Percentiles rank a stretch among this genome's conserved stretches.
Conservation (phyloP, 2,888 invertebrate species). For the Perizoma affinitatum region DNA sequence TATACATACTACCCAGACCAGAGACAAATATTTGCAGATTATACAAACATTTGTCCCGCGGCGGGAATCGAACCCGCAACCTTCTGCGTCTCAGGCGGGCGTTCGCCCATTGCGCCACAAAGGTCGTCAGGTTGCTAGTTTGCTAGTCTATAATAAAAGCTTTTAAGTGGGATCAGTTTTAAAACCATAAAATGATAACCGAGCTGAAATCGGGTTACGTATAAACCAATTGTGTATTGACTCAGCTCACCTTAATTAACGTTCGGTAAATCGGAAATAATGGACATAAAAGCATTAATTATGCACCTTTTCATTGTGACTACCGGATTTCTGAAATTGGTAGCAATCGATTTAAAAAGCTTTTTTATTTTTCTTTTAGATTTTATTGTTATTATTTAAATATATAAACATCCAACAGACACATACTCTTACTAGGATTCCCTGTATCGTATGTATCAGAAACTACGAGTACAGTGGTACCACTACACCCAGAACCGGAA, state of each 20-base stretch:
- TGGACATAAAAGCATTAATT: constrained; percentile 11
- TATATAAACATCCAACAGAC: too few relatives aligned
- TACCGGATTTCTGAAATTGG: constrained; percentile 15
- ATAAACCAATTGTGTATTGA: constrained; percentile 25
- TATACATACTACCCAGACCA: too few relatives aligned
- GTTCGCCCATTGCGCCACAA: too few relatives aligned
- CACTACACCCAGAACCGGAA: too few relatives aligned
- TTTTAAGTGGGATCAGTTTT: background rate
- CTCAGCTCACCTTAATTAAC: constrained; percentile 26
- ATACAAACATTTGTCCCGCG: too few relatives aligned
- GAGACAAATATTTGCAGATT: too few relatives aligned
- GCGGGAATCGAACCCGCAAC: too few relatives aligned
- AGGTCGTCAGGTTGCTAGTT: too few relatives aligned
- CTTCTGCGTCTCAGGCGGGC: too few relatives aligned
- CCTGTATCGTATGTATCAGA: too few relatives aligned
- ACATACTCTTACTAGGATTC: too few relatives aligned
- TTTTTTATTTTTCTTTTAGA: background rate
- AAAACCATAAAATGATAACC: constrained; percentile 1
- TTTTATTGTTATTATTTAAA: background rate
- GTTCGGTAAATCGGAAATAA: constrained; percentile 25
- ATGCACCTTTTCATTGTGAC: constrained; percentile 9
- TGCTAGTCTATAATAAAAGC: background rate
- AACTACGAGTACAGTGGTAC: too few relatives aligned
- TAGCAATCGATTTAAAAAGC: background rate
- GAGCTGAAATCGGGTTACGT: constrained; percentile 17